phyloP scores from a whole-genome alignment of 2,888 invertebrate species.

The Lasioglossum morio region DNA sequence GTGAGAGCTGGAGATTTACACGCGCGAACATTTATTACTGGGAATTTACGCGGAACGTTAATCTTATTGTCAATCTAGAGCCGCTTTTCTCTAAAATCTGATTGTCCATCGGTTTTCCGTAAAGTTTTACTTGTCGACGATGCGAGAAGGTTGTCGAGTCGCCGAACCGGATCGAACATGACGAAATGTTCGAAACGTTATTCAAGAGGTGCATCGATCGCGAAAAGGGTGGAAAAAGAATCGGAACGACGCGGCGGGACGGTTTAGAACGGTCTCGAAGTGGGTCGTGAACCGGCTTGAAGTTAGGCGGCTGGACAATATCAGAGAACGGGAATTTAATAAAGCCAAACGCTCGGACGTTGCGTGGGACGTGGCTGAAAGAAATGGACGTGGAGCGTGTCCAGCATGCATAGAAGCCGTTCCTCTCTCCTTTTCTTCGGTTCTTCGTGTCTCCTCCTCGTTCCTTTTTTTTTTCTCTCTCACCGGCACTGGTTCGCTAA shows the following conservation, averaged over 20 bases:
- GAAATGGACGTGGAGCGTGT: constrained; percentile 71
- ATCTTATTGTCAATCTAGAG: background rate
- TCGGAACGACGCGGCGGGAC: background rate
- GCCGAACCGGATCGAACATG: background rate
- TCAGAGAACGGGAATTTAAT: constrained; percentile 70
- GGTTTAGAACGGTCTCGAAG: background rate
- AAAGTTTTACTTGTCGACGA: background rate
- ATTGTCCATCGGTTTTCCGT: background rate
- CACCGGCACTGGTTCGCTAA: constrained; percentile 4
- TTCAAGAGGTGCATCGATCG: background rate
- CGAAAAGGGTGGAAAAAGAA: background rate
- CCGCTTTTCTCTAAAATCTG: background rate
- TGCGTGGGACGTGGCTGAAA: constrained; percentile 60
- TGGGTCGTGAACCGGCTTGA: constrained; percentile 2
- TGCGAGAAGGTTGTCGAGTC: background rate
- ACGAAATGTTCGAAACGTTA: background rate
- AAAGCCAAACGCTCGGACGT: constrained; percentile 58
- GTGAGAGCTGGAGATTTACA: too few relatives aligned
- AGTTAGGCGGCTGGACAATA: constrained; percentile 60
- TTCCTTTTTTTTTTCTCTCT: background rate
- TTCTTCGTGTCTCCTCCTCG: constrained; percentile 23
- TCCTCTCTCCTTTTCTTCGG: constrained; percentile 24
- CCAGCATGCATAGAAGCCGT: constrained; percentile 61
- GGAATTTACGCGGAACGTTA: too few relatives aligned
- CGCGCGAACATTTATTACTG: too few relatives aligned